phyloP scores from a whole-genome alignment of 2,888 invertebrate genomes.

The Monoplex corrugatus region DNA sequence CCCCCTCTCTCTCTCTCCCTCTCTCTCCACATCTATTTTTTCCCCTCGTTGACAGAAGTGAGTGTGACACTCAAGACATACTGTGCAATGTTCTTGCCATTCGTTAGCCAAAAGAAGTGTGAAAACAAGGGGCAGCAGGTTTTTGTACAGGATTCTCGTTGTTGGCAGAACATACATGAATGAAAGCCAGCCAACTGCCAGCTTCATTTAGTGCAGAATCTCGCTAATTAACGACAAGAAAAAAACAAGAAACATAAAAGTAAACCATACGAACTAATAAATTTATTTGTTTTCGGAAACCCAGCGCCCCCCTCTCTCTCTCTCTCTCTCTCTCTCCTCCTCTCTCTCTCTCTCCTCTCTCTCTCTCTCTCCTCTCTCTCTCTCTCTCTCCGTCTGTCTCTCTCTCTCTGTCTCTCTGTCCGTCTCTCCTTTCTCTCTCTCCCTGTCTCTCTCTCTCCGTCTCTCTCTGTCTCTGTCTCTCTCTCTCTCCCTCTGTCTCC shows the following conservation, averaged over 20 bases:
- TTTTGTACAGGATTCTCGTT: too few relatives aligned
- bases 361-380: not conserved
- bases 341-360: not conserved
- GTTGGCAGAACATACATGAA: too few relatives aligned
- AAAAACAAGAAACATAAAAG: not conserved
- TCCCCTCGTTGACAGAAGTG: too few relatives aligned
- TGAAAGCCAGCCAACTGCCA: too few relatives aligned
- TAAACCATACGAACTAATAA: not conserved
- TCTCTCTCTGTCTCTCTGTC: not conserved
- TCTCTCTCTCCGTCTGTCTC: not conserved
- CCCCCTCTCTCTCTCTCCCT: too few relatives aligned
- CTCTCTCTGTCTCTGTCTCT: slow-evolving; percentile 10
- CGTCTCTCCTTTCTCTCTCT: not conserved
- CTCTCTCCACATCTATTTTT: too few relatives aligned
- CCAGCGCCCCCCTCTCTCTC: not conserved
- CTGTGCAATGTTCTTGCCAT: too few relatives aligned
- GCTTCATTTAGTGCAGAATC: too few relatives aligned
- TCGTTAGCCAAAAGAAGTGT: too few relatives aligned
- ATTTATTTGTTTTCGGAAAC: not conserved
- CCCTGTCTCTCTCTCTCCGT: not conserved
- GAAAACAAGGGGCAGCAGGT: too few relatives aligned
- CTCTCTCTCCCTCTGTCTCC: not conserved
- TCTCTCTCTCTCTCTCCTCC: not conserved
- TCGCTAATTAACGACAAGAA: too few relatives aligned
- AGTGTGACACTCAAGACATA: too few relatives aligned